Conservation (phyloP, 2,797 vertebrate genomes). For the Pangasius krempfi region DNA sequence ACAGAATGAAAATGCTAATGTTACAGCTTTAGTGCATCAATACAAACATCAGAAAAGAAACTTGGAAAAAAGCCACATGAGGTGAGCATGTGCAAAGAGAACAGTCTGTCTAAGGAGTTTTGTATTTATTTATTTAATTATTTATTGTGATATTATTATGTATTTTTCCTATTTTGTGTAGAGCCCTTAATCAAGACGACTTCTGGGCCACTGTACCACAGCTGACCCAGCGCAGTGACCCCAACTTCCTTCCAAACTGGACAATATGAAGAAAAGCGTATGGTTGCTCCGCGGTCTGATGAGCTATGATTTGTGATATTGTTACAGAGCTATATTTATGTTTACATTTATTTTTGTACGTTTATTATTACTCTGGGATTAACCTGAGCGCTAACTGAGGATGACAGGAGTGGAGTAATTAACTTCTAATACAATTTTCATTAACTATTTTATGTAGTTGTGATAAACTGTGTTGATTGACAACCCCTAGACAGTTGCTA, state of each 20-base stretch:
- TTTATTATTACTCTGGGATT: neutral
- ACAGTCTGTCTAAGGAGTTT: neutral
- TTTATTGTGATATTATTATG: neutral
- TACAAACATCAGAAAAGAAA: neutral
- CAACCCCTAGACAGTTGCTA: too few species aligned
- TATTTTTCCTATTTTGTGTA: neutral
- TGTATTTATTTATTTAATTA: neutral
- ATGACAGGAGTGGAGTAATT: neutral
- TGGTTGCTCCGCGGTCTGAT: neutral
- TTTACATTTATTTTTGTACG: neutral
- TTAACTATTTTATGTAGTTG: too few species aligned
- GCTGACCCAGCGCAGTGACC: neutral
- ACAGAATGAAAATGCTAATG: neutral
- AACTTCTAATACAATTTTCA: too few species aligned
- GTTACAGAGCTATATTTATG: neutral
- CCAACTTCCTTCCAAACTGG: neutral
- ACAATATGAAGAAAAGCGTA: neutral
- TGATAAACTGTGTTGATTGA: neutral
- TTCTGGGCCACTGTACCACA: neutral
- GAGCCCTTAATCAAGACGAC: too few species aligned
- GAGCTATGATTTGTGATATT: neutral
- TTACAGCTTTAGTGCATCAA: constrained; percentile 8
- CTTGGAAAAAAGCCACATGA: constrained; percentile 4
- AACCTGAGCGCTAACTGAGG: neutral
- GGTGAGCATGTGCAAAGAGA: neutral